Conservation (phyloP, 2,113 vertebrate species). For the Alces alces region DNA sequence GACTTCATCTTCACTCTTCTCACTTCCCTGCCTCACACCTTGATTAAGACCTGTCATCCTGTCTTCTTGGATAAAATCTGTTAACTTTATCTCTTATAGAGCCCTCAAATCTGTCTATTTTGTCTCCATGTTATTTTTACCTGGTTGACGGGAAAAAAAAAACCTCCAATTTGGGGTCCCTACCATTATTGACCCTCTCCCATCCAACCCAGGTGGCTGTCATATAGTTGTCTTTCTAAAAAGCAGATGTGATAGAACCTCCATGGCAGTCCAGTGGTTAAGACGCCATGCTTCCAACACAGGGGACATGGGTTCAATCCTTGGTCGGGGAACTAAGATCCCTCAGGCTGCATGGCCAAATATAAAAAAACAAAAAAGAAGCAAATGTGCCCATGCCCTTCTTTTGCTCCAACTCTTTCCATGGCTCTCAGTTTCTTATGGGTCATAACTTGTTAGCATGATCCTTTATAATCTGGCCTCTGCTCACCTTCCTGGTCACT, state of each 20-base stretch:
- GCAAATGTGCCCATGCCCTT: rapidly evolving
- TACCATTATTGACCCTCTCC: background rate
- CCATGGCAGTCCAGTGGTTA: background rate
- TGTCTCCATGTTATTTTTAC: background rate
- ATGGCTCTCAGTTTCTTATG: rapidly evolving
- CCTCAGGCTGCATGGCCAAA: background rate
- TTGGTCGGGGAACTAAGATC: background rate
- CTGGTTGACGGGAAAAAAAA: background rate
- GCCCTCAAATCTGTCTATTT: background rate
- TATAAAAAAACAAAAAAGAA: background rate
- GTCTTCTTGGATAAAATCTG: background rate
- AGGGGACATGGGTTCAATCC: background rate
- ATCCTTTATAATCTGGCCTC: background rate
- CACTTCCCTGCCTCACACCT: background rate
- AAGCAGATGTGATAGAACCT: rapidly evolving
- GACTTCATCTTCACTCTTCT: background rate
- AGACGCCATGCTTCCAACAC: background rate
- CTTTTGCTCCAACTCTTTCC: no score
- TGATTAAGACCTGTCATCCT: background rate
- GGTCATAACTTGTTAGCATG: background rate
- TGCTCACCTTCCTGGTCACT: background rate
- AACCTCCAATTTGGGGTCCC: background rate
- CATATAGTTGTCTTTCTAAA: background rate
- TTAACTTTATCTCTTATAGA: background rate
- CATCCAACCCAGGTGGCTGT: rapidly evolving